Percentiles rank a stretch among this genome's conserved stretches.
Conservation (phyloP, 35 echinoderm and acorn worm genomes). For the Apostichopus japonicus region DNA sequence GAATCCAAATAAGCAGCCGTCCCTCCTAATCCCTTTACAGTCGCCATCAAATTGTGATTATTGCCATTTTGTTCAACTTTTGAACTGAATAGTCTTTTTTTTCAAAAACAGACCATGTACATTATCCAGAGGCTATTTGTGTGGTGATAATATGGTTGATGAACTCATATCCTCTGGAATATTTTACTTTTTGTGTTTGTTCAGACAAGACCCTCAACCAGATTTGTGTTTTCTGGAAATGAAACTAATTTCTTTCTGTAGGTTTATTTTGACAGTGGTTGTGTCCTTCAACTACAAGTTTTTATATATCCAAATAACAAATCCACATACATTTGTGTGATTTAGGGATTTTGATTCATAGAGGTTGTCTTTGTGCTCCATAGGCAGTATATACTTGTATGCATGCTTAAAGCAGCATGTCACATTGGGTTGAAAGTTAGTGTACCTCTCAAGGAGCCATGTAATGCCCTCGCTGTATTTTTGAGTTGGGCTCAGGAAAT, state of each 20-base stretch:
- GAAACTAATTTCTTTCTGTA: background rate
- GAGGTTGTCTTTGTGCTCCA: no score
- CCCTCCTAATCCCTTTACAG: background rate
- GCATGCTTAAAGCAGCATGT: no score
- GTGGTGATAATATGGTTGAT: background rate
- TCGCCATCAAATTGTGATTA: background rate
- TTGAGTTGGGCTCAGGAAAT: no score
- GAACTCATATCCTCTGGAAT: background rate
- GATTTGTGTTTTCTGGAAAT: background rate
- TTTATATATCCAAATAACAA: background rate
- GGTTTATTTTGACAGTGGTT: background rate
- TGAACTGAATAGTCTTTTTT: background rate
- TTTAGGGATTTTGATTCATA: no score
- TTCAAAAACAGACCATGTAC: background rate
- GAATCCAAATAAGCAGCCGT: background rate
- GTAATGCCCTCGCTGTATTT: no score
- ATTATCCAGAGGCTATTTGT: background rate
- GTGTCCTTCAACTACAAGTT: background rate
- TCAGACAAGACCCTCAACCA: background rate
- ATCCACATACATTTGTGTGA: background rate
- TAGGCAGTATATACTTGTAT: no score
- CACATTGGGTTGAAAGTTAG: no score
- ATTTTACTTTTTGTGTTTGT: background rate
- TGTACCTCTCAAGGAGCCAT: no score
- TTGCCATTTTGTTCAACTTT: background rate